Percentiles rank a stretch among this genome's conserved stretches.
Conservation (phyloP, 92 coral and sea anemone species). For the Phenganax stokvisi region DNA sequence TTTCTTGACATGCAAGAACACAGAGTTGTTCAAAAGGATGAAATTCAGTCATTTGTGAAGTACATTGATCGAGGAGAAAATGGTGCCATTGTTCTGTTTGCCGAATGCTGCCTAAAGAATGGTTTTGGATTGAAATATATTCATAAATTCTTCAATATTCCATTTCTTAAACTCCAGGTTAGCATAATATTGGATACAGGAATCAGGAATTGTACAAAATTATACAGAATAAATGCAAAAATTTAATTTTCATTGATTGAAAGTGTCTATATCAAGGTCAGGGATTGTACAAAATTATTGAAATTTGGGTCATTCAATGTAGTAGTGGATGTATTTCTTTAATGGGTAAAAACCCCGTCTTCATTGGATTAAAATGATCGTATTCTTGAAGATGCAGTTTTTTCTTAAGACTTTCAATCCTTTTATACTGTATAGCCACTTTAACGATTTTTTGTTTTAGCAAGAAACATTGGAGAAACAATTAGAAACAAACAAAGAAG, state of each 20-base stretch:
- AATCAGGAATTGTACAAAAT: not conserved
- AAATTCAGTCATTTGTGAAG: conserved; percentile 59
- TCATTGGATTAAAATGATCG: too few relatives aligned
- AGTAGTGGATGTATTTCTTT: not conserved
- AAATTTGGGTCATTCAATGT: too few relatives aligned
- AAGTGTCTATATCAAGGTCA: too few relatives aligned
- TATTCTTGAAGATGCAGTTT: not conserved
- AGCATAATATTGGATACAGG: not conserved
- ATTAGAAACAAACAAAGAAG: conserved; percentile 78
- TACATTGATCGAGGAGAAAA: conserved; percentile 74
- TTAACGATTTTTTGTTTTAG: conserved; percentile 40
- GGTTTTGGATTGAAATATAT: conserved; percentile 97
- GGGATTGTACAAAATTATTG: too few relatives aligned
- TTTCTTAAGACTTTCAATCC: not conserved
- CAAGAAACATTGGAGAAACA: conserved; percentile 85
- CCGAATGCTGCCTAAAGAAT: conserved; percentile 89
- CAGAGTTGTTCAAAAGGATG: conserved; percentile 74
- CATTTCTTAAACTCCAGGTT: conserved; percentile 86
- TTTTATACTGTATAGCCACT: too few relatives aligned
- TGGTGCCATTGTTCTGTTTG: conserved; percentile 78
- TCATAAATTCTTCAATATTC: conserved; percentile 88
- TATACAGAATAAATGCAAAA: too few relatives aligned
- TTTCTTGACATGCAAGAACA: conserved; percentile 94
- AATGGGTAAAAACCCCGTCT: not conserved
- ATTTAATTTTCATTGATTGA: too few relatives aligned